Evolutionary conservation across 1,140 invertebrate genomes (phyloP), one percentile per base, ranked within the genome.

Genomic region (Orussus abietinus): DNA sequence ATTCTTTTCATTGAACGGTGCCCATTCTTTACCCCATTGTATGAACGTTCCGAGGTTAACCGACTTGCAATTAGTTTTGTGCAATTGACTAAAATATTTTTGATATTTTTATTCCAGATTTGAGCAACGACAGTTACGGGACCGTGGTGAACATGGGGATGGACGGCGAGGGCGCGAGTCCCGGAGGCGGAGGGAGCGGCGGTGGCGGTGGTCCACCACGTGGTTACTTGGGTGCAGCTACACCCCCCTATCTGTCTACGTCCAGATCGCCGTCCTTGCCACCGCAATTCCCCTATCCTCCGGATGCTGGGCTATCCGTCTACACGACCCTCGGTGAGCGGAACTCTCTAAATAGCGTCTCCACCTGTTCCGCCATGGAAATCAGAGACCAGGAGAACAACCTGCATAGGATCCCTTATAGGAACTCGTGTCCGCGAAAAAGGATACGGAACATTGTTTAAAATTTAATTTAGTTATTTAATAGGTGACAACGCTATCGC

Each of bases 91-190:
- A 15, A 25, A 41, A 34, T 37, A 38, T 32, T 42, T 39, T 36
- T 10, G 38, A 26, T 43, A 32, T 48, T 37, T 32, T 5, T 25
- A n/a, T 61, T 69, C 3, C 69, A 90, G 87, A 90, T 75, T 67
- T 90, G 50, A 87, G 85, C 62, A 90, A 90, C 67, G 88, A 92
- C 57, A 90, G 88, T 69, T 92, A 90, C 57, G 85, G 86, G 38
- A 90, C 86, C 2, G 85, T 79, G 38, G 78, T 86, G 44, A 88
- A 83, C 66, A 80, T 88, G 71, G 79, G 83, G 15, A 76, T 88
- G 51, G 87, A 80, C 34, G 77, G 82, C 42, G 87, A 87, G 57
- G 84, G 83, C 33, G 83, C 84, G 6, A 88, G 85, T 46, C 87
- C 87, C 15, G 85, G 86, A 47, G 83, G 80, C 44, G 77, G 80